A percentile compares a stretch with the other conserved stretches of the same genome.
Evolutionary conservation across 2,888 invertebrate genomes (phyloP).

Genomic region (Eupithecia abbreviata): DNA sequence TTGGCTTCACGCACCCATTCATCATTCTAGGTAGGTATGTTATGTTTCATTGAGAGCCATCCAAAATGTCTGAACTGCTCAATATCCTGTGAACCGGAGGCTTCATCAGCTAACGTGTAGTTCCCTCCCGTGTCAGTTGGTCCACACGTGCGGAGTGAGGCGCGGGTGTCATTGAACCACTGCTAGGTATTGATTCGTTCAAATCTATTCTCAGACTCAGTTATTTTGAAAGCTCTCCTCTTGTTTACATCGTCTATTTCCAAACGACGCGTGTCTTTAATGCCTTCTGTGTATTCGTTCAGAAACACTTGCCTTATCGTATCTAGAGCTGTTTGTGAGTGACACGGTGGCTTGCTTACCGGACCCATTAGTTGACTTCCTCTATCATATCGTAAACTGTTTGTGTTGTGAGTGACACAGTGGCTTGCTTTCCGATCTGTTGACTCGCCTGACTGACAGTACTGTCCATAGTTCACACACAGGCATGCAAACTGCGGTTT

Average conservation of each 20-base stretch:
- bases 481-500: conserved; percentile 12
- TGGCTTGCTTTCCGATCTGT: no score
- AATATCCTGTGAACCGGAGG: neutral
- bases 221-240: conserved; percentile 30
- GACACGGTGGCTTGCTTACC: neutral
- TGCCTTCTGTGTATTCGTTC: neutral
- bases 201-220: conserved; percentile 21
- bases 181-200: conserved; percentile 3
- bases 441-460: no score
- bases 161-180: conserved; percentile 27
- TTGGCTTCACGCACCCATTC: conserved; percentile 7
- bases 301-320: neutral
- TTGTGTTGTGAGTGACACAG: no score
- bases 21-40: neutral
- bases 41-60: neutral
- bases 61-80: neutral
- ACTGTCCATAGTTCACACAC: neutral
- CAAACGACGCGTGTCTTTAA: conserved; percentile 13
- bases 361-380: no score
- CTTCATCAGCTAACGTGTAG: neutral
- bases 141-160: neutral
- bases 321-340: conserved; percentile 32
- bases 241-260: conserved; percentile 32
- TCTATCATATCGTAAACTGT: no score
- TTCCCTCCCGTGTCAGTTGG: neutral